Conservation (phyloP, 2,113 vertebrate species). For the Neolamprologus modestus region DNA sequence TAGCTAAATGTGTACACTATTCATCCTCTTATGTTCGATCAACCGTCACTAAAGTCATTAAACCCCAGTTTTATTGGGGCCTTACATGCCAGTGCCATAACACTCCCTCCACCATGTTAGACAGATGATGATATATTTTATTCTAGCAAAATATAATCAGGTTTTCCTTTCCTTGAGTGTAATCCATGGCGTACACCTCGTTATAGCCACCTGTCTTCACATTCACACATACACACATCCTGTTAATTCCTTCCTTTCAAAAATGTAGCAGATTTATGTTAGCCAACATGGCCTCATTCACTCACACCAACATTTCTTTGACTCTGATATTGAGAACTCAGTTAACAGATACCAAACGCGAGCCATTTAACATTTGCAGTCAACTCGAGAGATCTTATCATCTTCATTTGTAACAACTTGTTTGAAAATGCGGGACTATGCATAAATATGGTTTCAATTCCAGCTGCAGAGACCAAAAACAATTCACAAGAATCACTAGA, state of each 20-base stretch:
- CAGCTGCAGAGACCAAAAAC: neutral
- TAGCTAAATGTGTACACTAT: neutral
- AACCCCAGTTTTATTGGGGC: neutral
- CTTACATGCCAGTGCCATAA: neutral
- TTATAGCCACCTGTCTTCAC: neutral
- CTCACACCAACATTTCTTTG: neutral
- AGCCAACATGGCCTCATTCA: neutral
- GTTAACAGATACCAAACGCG: neutral
- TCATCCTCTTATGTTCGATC: neutral
- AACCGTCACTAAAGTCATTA: neutral
- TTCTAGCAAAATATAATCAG: neutral
- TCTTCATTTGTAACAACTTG: neutral
- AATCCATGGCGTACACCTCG: fast-evolving
- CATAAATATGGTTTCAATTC: neutral
- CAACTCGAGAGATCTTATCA: neutral
- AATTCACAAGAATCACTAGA: neutral
- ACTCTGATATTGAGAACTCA: neutral
- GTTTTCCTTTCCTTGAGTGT: neutral
- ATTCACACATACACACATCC: neutral
- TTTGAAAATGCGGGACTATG: neutral
- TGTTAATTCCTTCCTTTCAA: neutral
- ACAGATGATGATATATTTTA: neutral
- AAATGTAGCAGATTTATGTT: neutral
- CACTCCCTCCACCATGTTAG: neutral
- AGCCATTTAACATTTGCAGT: neutral